Evolutionary conservation across 2,797 vertebrate species (phyloP).

Genomic region (Urophycis tenuis): DNA sequence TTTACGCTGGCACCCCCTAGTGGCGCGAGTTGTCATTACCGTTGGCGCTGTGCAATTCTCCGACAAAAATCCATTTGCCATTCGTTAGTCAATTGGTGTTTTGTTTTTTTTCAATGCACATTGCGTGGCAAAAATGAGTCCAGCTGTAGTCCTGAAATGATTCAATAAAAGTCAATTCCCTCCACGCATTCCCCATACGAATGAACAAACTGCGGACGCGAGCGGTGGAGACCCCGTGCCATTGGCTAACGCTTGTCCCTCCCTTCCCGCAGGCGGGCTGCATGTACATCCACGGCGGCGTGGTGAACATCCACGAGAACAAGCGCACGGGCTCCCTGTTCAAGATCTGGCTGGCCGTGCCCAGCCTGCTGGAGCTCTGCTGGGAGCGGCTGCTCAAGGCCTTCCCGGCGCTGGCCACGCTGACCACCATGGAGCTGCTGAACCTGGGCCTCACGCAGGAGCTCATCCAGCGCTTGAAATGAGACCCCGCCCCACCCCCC

Average conservation of each 20-base stretch:
- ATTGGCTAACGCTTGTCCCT: not conserved
- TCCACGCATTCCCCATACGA: not conserved
- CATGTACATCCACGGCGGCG: conserved; percentile 97
- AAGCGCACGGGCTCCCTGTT: conserved; percentile 95
- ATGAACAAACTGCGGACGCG: not conserved
- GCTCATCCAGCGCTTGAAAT: conserved; percentile 94
- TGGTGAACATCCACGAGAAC: conserved; percentile 96
- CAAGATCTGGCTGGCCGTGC: conserved; percentile 96
- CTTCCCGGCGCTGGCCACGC: conserved; percentile 82
- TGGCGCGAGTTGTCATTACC: not conserved
- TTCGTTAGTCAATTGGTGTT: no score
- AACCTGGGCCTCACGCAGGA: conserved; percentile 95
- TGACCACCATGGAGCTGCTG: conserved; percentile 83
- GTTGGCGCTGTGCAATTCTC: no score
- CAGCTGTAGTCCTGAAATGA: no score
- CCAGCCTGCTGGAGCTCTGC: conserved; percentile 93
- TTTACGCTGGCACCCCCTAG: no score
- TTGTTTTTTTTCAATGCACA: no score
- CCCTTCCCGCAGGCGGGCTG: conserved; percentile 80
- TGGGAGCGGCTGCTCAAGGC: conserved; percentile 90
- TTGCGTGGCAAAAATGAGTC: no score
- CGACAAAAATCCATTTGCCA: no score
- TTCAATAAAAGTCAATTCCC: not conserved
- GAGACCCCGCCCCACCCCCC: not conserved
- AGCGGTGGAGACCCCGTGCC: no score